These are phyloP conservation scores for Aurelia coerulea DNA, from an alignment of 30 jellyfish, hydroid and myxozoan genomes.

Conservation along the genomic window DNA sequence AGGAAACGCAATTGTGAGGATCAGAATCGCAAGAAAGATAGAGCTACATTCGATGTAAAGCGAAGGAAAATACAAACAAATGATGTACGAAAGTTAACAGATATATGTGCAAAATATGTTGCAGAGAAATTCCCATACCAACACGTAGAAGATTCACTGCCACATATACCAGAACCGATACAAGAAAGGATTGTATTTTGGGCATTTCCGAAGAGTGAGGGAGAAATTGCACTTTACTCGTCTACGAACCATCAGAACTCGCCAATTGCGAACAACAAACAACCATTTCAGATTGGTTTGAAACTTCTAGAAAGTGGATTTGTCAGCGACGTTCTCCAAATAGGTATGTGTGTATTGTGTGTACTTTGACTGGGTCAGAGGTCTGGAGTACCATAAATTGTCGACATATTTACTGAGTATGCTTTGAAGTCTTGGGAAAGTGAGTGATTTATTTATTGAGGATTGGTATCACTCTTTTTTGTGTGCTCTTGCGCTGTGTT, in stretches of 20 bases:
- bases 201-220: conserved; percentile 89
- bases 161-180: conserved; percentile 86
- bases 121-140: conserved; percentile 88
- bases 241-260: conserved; percentile 67
- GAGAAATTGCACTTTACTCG: conserved; percentile 80
- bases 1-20: conserved; percentile 41
- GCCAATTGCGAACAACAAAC: conserved; percentile 53
- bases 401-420: too few species aligned
- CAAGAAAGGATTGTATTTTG: conserved; percentile 77
- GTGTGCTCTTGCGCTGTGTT: too few species aligned
- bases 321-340: conserved; percentile 89
- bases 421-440: too few species aligned
- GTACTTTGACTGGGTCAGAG: too few species aligned
- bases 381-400: too few species aligned
- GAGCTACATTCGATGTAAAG: conserved; percentile 5
- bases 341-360: conserved; percentile 72
- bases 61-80: conserved; percentile 30
- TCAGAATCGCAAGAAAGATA: conserved; percentile 20
- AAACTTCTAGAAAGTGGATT: conserved; percentile 73
- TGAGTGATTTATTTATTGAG: too few species aligned
- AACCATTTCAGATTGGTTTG: conserved; percentile 84
- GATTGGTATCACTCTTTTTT: too few species aligned
- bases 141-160: conserved; percentile 82
- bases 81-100: conserved; percentile 44
- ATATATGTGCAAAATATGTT: conserved; percentile 79